Evolutionary conservation across 2,797 vertebrate species (phyloP).

Genomic region (Silurus aristotelis): DNA sequence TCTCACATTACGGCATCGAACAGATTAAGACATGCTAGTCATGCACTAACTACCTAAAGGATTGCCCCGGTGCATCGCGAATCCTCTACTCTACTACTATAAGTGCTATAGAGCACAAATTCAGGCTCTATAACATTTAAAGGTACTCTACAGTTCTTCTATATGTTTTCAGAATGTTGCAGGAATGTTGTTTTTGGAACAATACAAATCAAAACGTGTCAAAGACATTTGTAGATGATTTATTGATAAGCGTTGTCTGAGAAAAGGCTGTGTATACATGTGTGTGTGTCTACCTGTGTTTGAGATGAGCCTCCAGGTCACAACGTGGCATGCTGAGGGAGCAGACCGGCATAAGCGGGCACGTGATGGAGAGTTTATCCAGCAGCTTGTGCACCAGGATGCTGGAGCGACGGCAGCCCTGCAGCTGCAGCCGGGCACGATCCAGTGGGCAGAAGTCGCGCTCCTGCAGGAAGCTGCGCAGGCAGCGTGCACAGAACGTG

Average conservation of each 20-base stretch:
- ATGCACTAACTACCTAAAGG: background rate
- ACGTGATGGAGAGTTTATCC: conserved; percentile 91
- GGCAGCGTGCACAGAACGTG: conserved; percentile 97
- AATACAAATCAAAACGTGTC: background rate
- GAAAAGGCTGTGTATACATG: conserved; percentile 42
- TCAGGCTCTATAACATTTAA: background rate
- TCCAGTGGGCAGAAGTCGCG: conserved; percentile 97
- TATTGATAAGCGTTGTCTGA: background rate
- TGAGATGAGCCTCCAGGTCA: conserved; percentile 95
- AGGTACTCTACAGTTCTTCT: background rate
- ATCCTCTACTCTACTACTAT: too few relatives aligned
- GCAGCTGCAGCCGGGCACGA: conserved; percentile 89
- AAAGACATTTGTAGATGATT: background rate
- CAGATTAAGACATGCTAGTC: background rate
- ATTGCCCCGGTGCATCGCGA: background rate
- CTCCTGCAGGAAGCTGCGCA: conserved; percentile 94
- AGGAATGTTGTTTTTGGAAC: background rate
- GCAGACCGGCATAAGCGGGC: conserved; percentile 82
- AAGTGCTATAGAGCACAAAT: background rate
- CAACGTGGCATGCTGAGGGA: conserved; percentile 93
- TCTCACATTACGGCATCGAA: background rate
- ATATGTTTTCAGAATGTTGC: conserved; percentile 1
- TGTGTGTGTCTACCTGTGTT: conserved; percentile 86
- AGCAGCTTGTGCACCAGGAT: conserved; percentile 98
- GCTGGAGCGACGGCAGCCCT: conserved; percentile 93